phyloP scores from a whole-genome alignment of 2,888 invertebrate genomes.

The Anodontia alba region DNA sequence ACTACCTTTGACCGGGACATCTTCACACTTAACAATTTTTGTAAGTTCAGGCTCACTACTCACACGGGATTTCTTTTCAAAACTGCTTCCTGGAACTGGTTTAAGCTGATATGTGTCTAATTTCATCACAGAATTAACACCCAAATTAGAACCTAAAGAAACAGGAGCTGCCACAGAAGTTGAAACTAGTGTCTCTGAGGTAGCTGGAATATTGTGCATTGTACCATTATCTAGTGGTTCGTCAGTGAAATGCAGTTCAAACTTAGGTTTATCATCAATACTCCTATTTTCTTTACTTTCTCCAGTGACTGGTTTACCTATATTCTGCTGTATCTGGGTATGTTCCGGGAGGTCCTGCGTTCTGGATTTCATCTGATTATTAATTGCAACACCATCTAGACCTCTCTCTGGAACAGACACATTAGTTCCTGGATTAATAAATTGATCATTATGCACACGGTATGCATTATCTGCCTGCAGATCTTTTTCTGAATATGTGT shows the following conservation, averaged over 20 bases:
- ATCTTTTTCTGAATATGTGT: constrained; percentile 9
- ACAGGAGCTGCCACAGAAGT: not conserved
- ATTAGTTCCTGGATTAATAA: not conserved
- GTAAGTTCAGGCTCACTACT: not conserved
- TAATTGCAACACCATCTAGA: not conserved
- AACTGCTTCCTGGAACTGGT: not conserved
- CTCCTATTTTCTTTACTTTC: not conserved
- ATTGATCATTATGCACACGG: not conserved
- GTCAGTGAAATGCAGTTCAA: not conserved
- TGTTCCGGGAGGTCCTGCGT: not conserved
- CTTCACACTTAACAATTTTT: not conserved
- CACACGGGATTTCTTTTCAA: not conserved
- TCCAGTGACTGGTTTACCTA: not conserved
- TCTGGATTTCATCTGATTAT: not conserved
- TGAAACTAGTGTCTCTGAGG: not conserved
- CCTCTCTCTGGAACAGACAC: not conserved
- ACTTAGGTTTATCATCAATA: not conserved
- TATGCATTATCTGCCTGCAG: not conserved
- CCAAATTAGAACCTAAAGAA: not conserved
- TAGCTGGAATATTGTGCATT: not conserved
- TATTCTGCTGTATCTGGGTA: not conserved
- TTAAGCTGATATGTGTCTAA: not conserved
- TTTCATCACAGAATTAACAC: not conserved
- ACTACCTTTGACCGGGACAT: not conserved
- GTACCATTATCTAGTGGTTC: not conserved